Percentiles rank a stretch among this genome's conserved stretches.
These are phyloP conservation scores for Eurystomus glaucurus DNA, from an alignment of 2,797 vertebrate species.

Conservation along the genomic window DNA sequence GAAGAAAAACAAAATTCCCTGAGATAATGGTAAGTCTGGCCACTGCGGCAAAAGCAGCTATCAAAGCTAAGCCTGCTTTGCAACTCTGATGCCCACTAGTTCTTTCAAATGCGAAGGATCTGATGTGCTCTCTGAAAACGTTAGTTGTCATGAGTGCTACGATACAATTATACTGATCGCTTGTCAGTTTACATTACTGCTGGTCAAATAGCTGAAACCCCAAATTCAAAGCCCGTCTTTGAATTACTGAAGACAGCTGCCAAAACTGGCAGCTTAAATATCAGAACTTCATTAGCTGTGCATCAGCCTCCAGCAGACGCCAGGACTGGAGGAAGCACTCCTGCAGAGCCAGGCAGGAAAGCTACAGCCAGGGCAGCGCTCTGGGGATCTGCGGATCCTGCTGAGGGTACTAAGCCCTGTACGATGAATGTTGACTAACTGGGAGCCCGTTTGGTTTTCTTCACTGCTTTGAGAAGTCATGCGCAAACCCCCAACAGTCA, in stretches of 20 bases:
- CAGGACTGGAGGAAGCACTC: not conserved
- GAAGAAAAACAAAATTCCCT: not conserved
- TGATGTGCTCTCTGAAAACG: conserved; percentile 23
- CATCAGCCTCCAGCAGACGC: not conserved
- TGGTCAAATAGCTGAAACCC: not conserved
- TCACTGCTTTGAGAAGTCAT: not conserved
- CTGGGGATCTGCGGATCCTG: accelerated
- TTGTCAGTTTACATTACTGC: not conserved
- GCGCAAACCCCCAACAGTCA: accelerated
- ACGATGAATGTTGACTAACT: accelerated
- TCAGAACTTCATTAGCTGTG: not conserved
- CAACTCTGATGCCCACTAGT: not conserved
- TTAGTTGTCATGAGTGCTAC: not conserved
- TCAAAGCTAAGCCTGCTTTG: not conserved
- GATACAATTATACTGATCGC: not conserved
- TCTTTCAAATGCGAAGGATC: not conserved
- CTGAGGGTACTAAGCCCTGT: not conserved
- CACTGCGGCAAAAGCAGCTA: not conserved
- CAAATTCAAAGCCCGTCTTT: not conserved
- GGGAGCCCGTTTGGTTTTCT: not conserved
- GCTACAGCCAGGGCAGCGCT: accelerated
- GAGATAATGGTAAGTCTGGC: not conserved
- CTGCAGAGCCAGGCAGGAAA: not conserved
- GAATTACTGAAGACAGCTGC: conserved; percentile 10
- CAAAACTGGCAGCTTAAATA: not conserved